phyloP scores from a whole-genome alignment of 2,113 vertebrate genomes.

The Rhodinocichla rosea region DNA sequence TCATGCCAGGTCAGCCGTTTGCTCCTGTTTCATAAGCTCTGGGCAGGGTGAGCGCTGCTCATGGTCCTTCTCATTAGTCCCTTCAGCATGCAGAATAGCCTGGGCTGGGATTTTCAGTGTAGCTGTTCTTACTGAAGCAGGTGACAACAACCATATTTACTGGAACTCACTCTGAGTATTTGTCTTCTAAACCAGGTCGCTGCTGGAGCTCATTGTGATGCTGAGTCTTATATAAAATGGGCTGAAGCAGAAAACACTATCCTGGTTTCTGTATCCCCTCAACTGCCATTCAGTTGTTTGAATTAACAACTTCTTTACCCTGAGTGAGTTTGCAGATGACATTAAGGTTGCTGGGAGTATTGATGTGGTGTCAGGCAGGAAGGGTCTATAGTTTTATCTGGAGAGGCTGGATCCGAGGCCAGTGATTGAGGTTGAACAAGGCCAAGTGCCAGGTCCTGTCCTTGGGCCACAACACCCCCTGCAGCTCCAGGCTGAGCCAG shows the following conservation, averaged over 20 bases:
- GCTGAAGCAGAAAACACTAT: neutral
- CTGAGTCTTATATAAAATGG: neutral
- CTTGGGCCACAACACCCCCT: neutral
- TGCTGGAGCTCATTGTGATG: neutral
- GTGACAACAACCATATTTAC: neutral
- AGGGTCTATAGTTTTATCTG: neutral
- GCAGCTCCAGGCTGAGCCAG: neutral
- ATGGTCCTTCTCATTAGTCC: neutral
- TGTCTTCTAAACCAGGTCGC: neutral
- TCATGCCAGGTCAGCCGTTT: neutral
- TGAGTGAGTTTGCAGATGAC: neutral
- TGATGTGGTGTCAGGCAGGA: neutral
- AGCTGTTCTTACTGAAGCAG: neutral
- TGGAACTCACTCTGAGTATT: neutral
- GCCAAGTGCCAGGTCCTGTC: accelerated
- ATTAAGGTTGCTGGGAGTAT: neutral
- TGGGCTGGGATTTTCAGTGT: neutral
- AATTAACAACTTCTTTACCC: neutral
- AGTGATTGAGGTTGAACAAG: neutral
- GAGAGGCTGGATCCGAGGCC: accelerated
- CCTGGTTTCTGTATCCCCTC: neutral
- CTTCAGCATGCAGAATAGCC: neutral
- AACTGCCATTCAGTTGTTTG: neutral
- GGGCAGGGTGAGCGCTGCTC: neutral
- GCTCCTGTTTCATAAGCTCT: slow-evolving; percentile 1